Conservation (phyloP, 2,113 vertebrate species). For the Xerus inauris region DNA sequence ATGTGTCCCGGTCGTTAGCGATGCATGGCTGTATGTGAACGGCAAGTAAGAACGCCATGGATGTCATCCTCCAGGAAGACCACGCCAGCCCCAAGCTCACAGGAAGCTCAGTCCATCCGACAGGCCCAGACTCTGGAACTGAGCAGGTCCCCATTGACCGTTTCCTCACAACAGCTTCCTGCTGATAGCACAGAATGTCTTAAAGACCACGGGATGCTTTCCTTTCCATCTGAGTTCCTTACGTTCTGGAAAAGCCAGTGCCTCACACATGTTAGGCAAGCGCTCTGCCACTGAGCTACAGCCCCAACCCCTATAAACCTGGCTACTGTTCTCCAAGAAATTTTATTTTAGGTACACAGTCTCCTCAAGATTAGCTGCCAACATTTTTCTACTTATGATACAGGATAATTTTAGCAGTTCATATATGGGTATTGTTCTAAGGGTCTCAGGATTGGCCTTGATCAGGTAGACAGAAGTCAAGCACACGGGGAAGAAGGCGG, state of each 20-base stretch:
- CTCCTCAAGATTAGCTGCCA: background rate
- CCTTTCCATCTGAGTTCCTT: background rate
- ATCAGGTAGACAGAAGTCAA: background rate
- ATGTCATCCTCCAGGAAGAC: background rate
- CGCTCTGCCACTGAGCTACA: too few relatives aligned
- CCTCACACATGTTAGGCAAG: too few relatives aligned
- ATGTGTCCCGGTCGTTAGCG: background rate
- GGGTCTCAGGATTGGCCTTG: background rate
- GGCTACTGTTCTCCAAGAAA: background rate
- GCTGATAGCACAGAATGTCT: background rate
- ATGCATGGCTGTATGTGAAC: background rate
- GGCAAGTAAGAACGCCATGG: background rate
- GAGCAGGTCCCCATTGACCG: background rate
- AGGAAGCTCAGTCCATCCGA: background rate
- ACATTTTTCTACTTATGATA: background rate
- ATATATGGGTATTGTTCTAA: background rate
- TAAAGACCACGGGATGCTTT: background rate
- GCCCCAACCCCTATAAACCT: too few relatives aligned
- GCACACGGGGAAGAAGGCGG: background rate
- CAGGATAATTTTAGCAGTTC: background rate
- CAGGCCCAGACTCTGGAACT: background rate
- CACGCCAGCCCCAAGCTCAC: background rate
- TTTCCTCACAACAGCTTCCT: background rate
- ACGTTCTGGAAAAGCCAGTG: too few relatives aligned
- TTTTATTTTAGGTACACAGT: background rate